Base-by-base conservation (phyloP, 2,888 invertebrate species). In the Cactoblastis cactorum region DNA sequence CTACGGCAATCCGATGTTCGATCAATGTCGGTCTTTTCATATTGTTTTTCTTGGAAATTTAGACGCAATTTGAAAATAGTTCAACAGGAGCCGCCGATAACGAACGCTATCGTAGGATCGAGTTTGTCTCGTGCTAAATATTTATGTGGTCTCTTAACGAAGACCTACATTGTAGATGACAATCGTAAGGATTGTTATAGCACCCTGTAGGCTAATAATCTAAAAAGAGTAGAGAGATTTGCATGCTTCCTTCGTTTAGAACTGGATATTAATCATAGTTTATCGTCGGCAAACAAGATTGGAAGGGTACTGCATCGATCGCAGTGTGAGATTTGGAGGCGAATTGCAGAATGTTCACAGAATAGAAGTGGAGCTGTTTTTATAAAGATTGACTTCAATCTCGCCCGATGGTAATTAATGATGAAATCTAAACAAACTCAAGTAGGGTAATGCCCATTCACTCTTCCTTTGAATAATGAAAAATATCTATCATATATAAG, bases 1-100 rank as follows among this genome's bases (percentile, higher is more conserved):
- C 69, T 88, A 85, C 63, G 85, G 87, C 70, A 79, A 83, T 83
- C 83, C 71, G 67, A 69, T 69, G 71, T 74, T 74, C 69, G 74
- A 83, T 84, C 81, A 72, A 69, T 66, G 77, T 73, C 73, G 73
- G 67, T 65, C 60, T 72, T 77, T 78, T 75, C 73, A 82, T 79
- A 83, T 82, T 76, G 77, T 80, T 76, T 73, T 73, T 71, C 64
- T 69, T 59, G 74, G 74, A 74, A 71, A 73, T 73, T 72, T 72
- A 71, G 72, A 76, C 64, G 73, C 71, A 70, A 74, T 78, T 77
- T 71, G 75, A 79, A 38, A 52, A 57, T 56, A 58, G 52, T 53
- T 63, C 56, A 54, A 53, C 50, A 54, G 56, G 55, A 57, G 62
- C 56, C 53, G 56, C 55, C 64, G 65, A 64, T 68, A 66, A 63